Conservation (phyloP, 2,113 vertebrate species). For the Bucco capensis region DNA sequence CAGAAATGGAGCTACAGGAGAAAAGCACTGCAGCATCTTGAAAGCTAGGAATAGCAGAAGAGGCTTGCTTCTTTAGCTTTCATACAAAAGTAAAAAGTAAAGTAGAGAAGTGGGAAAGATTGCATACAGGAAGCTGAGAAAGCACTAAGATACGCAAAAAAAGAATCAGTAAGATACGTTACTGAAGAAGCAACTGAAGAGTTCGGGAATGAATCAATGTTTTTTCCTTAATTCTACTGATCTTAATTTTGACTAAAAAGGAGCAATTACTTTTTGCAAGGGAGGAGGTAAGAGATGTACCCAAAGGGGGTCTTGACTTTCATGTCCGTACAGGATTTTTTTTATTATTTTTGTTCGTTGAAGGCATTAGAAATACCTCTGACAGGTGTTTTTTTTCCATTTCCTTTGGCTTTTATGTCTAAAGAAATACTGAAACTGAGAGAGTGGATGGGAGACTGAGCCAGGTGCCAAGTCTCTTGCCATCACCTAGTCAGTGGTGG, state of each 20-base stretch:
- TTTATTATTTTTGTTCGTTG: slow-evolving; percentile 35
- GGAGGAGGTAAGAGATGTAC: neutral
- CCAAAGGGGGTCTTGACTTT: slow-evolving; percentile 9
- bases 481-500: slow-evolving; percentile 45
- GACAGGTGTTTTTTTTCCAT: slow-evolving; percentile 24
- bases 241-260: slow-evolving; percentile 9
- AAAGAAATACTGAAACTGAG: slow-evolving; percentile 18
- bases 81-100: neutral
- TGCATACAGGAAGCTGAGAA: neutral
- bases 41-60: neutral
- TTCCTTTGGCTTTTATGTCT: slow-evolving; percentile 45
- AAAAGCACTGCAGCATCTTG: neutral
- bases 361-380: slow-evolving; percentile 19
- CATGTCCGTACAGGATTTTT: neutral
- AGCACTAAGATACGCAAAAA: neutral
- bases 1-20: neutral
- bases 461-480: slow-evolving; percentile 57
- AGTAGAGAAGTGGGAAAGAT: neutral
- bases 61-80: neutral
- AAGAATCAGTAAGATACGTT: neutral
- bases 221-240: slow-evolving; percentile 40
- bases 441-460: neutral
- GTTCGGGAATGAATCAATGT: neutral
- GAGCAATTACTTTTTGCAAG: neutral
- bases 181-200: neutral